Base-by-base conservation (phyloP, 2,888 invertebrate genomes). In the Zhengitettix transpicula region DNA sequence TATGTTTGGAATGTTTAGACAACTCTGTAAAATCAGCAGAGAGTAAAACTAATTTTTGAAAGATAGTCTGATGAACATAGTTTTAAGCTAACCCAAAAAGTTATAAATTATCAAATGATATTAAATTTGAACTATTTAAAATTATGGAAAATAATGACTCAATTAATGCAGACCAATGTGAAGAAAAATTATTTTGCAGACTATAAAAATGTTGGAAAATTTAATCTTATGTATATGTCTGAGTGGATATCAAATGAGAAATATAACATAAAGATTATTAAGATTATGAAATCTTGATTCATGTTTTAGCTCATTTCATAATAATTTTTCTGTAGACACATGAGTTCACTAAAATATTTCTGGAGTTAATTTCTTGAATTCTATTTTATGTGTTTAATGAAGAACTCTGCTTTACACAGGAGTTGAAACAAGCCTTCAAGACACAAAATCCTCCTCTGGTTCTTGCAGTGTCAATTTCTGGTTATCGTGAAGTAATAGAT, bases 401-500 rank as follows among this genome's bases (percentile, higher is more conserved):
- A 5, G 47, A 47, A 14, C 3, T 47, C 3, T 16, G 17, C 57
- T 56, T 57, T 58, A 54, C 59, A 17, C 66, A 84, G 80, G 87
- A 88, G 73, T 66, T 89, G 62, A 77, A 80, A 40, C 73, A 74
- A 63, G 84, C 82, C 53, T 81, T 88, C 66, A 74, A 78, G 55
- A 73, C 74, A 59, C 81, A 85, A 65, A 75, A 72, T 16, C 82
- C 84, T 1, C 81, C 78, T n/a, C 77, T 93, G 69, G 79, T 84
- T 52, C 71, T 95, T 42, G 89, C 91, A 1, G 84, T 89, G 0
- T 85, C 91, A 0, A 79, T 94, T 54, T 92, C 93, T 0, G 93
- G 94, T 0, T 93, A 94, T 69, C 89, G 89, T 67, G 90, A 92
- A 73, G 89, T 94, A 1, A 91, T 95, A 55, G 87, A 87, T 62